Evolutionary conservation across 2,888 invertebrate species (phyloP), one percentile per base, ranked within the genome.

Genomic region (Calephelis perditalis): DNA sequence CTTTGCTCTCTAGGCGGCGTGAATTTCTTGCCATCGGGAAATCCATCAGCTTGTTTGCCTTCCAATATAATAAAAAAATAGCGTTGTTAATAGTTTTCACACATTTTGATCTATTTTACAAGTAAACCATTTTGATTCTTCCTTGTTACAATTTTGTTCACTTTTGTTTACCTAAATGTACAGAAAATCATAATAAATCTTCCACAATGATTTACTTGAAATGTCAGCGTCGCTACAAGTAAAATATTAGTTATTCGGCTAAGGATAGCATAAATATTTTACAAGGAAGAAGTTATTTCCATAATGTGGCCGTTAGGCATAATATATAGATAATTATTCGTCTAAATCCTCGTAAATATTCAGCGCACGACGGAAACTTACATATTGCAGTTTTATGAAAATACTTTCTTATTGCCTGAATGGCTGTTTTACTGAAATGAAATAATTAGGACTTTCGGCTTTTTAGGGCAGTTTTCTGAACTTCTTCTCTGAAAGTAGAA

Each of bases 311-410:
- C 82, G 73, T 86, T 84, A 82, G 70, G 75, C 75, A 72, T 81
- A 81, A 85, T 84, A 81, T 85, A 86, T 82, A 74, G 85, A 84
- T 84, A 86, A 84, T 85, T 86, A 84, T 85, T 77, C 74, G 75
- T 70, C 73, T 70, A 73, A 73, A 70, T 73, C 69, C 72, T 73
- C 73, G 70, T 80, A 73, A 79, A 76, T 77, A 83, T 82, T 82
- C 76, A 70, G 66, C 68, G 63, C 71, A 68, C 70, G 68, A 47
- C 59, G 49, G 52, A 46, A 54, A 63, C 64, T 56, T 56, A 46
- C 40, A 56, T 56, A 47, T 56, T 54, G 47, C 56, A 56, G 37
- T 52, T 52, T 52, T 52, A 52, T 52, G 49, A 52, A 52, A 52
- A 52, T 35, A 52, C 49, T 52, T 52, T 52, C 49, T 52, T 26